phyloP scores from a whole-genome alignment of 2,888 invertebrate species.

The Drosophila emarginata region DNA sequence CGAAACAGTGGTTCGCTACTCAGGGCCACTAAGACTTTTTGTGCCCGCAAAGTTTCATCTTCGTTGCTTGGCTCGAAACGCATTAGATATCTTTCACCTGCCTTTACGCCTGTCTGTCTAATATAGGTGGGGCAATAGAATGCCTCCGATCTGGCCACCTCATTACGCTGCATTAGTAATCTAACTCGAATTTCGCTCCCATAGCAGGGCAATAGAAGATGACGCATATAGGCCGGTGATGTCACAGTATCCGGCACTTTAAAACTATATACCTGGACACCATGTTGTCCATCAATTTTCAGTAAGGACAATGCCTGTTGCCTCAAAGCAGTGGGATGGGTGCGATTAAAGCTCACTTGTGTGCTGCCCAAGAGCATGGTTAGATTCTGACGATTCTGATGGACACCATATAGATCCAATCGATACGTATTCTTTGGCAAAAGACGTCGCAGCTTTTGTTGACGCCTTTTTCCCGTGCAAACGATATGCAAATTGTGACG shows the following conservation, averaged over 20 bases:
- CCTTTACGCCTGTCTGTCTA: slow-evolving; percentile 74
- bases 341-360: slow-evolving; percentile 79
- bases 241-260: slow-evolving; percentile 82
- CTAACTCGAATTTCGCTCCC: slow-evolving; percentile 83
- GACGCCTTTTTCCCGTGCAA: slow-evolving; percentile 80
- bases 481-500: slow-evolving; percentile 71
- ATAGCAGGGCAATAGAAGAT: slow-evolving; percentile 85
- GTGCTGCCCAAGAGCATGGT: slow-evolving; percentile 78
- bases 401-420: slow-evolving; percentile 81
- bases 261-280: slow-evolving; percentile 84
- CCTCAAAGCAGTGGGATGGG: slow-evolving; percentile 81
- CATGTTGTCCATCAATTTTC: slow-evolving; percentile 83
- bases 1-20: slow-evolving; percentile 83
- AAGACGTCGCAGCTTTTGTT: slow-evolving; percentile 78
- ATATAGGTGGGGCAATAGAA: slow-evolving; percentile 84
- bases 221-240: slow-evolving; percentile 62
- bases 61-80: slow-evolving; percentile 83
- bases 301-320: slow-evolving; percentile 83
- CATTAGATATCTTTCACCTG: slow-evolving; percentile 83
- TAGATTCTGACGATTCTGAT: slow-evolving; percentile 80
- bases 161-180: slow-evolving; percentile 81
- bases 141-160: slow-evolving; percentile 78
- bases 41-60: slow-evolving; percentile 83
- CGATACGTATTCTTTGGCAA: slow-evolving; percentile 79
- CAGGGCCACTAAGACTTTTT: slow-evolving; percentile 84